Base-by-base conservation (phyloP, 2,113 vertebrate genomes). In the pig (Sus scrofa) region DNA sequence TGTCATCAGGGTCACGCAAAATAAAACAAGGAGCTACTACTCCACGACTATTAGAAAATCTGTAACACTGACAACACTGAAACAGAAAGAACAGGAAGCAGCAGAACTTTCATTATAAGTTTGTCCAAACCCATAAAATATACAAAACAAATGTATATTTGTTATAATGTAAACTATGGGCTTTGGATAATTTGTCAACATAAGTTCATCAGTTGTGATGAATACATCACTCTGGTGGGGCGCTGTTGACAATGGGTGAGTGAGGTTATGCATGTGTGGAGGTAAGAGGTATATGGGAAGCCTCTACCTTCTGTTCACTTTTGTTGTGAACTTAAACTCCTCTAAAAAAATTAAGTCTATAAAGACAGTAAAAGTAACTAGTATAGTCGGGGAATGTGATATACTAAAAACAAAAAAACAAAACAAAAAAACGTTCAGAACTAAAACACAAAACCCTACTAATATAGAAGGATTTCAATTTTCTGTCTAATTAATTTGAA, bases 401-500 rank as follows among this genome's bases (percentile, higher is more conserved):
- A 89, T 60, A 82, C 22, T 30, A 22, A 91, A 73, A 89, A 70
- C 32, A 52, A 90, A 75, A 20, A 11, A 88, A 62, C 52, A 91
- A 73, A 89, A 70, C 32, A 52, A 90, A 75, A 20, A 11, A 88
- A 62, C 52, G 67, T 27, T 70, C 4, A 73, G 71, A 73, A 62
- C 26, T 73, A 60, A 91, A 74, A 30, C 16, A 50, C 7, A 52
- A 71, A 93, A 62, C 18, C n/a, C 37, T 89, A 52, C 22, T 27
- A 63, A 20, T 50, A 34, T 18, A 58, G 11, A 70, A 54, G 18
- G 12, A 86, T 12, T 20, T 65, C 19, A 32, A 5, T 60, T 67
- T 71, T 30, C 24, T 83, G 6, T 65, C 65, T 65, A 58, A 44
- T 84, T 75, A 62, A 78, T 94, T 91, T 85, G 62, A 86, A 93